These are phyloP conservation scores for Aphodius granarius DNA, from an alignment of 2,888 invertebrate species.

Conservation along the genomic window DNA sequence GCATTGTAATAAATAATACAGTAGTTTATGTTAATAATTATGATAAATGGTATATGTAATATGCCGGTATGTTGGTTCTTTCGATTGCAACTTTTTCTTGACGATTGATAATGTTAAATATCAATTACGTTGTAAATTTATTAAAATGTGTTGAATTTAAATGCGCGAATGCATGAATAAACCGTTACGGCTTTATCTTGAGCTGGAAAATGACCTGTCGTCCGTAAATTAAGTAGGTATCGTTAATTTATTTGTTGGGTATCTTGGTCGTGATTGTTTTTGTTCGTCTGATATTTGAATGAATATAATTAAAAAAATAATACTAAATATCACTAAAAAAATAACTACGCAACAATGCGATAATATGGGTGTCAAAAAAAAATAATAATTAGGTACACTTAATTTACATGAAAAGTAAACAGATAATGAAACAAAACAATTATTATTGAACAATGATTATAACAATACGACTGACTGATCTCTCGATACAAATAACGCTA, in stretches of 20 bases:
- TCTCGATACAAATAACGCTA: too few species aligned
- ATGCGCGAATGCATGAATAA: neutral
- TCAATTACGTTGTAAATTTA: neutral
- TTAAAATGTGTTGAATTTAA: neutral
- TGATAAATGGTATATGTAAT: neutral
- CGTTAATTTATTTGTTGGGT: neutral
- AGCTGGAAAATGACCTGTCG: neutral
- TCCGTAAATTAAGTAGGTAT: neutral
- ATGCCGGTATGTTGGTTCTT: neutral
- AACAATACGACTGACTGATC: too few species aligned
- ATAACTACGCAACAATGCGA: too few species aligned
- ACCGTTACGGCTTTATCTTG: neutral
- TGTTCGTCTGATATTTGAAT: too few species aligned
- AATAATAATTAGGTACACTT: too few species aligned
- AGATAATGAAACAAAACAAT: too few species aligned
- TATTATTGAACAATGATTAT: too few species aligned
- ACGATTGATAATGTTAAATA: neutral
- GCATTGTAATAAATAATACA: neutral
- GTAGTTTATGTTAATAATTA: neutral
- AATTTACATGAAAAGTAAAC: too few species aligned
- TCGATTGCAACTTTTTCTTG: neutral
- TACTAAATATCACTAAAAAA: too few species aligned
- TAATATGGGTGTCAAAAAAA: too few species aligned
- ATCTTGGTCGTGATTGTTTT: too few species aligned
- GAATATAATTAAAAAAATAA: too few species aligned